phyloP scores from a whole-genome alignment of 2,113 vertebrate species.

The Craseonycteris thonglongyai region DNA sequence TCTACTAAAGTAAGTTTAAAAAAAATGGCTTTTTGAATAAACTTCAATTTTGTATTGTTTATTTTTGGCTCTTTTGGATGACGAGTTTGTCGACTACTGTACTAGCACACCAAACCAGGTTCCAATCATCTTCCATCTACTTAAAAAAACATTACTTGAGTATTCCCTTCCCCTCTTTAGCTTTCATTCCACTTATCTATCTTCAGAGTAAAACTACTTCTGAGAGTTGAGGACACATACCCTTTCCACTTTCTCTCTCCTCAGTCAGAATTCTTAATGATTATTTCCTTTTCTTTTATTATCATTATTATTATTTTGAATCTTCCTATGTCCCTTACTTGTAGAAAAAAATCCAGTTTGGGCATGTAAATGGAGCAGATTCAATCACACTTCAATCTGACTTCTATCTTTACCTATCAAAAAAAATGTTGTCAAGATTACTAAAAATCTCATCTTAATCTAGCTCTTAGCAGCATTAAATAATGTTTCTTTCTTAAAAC shows the following conservation, averaged over 20 bases:
- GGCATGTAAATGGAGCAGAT: neutral
- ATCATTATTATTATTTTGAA: neutral
- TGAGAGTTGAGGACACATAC: neutral
- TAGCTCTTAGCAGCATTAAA: neutral
- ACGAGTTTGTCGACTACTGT: too few species aligned
- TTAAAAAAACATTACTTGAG: neutral
- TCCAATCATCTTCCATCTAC: neutral
- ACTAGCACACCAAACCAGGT: neutral
- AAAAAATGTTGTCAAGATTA: neutral
- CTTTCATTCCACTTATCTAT: neutral
- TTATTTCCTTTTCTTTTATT: neutral
- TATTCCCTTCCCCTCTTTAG: neutral
- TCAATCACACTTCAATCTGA: neutral
- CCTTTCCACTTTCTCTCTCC: neutral
- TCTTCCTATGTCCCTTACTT: neutral
- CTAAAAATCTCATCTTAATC: conserved; percentile 11
- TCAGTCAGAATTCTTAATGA: conserved; percentile 1
- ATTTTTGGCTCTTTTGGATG: too few species aligned
- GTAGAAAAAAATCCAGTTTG: neutral
- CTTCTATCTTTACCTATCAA: neutral
- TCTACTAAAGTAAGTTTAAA: too few species aligned
- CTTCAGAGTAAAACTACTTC: neutral
- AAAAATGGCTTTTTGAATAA: too few species aligned
- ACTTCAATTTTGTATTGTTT: too few species aligned
- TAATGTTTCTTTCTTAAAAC: conserved; percentile 17